Conservation (phyloP, 1,140 invertebrate species). For the Propsilocerus akamusi region DNA sequence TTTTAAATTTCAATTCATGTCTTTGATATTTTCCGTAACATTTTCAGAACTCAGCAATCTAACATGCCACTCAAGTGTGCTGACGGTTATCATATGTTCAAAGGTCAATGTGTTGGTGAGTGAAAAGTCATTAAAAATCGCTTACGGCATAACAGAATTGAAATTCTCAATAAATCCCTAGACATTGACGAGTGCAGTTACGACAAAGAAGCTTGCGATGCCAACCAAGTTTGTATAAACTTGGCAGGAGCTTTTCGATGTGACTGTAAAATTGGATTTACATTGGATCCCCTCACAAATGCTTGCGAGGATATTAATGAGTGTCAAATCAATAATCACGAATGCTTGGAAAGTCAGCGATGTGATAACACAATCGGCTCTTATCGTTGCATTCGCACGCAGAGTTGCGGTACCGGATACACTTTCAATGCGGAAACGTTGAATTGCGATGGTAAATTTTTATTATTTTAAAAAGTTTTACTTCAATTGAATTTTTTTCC, state of each 20-base stretch:
- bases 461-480: not conserved
- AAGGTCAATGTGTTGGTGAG: slow-evolving; percentile 19
- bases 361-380: slow-evolving; percentile 85
- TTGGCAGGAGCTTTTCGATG: slow-evolving; percentile 59
- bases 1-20: slow-evolving; percentile 16
- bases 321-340: slow-evolving; percentile 33
- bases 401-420: slow-evolving; percentile 91
- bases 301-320: slow-evolving; percentile 52
- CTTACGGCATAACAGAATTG: slow-evolving; percentile 27
- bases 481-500: slow-evolving; percentile 4
- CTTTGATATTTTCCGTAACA: slow-evolving; percentile 33
- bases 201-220: slow-evolving; percentile 39
- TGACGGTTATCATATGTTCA: slow-evolving; percentile 12
- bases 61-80: slow-evolving; percentile 9
- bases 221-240: slow-evolving; percentile 55
- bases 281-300: slow-evolving; percentile 41
- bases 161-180: slow-evolving; percentile 14
- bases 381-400: slow-evolving; percentile 57
- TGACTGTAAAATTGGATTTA: slow-evolving; percentile 52
- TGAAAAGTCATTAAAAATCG: slow-evolving; percentile 14
- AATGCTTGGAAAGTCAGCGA: slow-evolving; percentile 44
- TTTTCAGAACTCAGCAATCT: not conserved
- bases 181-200: slow-evolving; percentile 60
- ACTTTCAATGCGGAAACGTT: slow-evolving; percentile 75
- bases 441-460: slow-evolving; percentile 57